Evolutionary conservation across 2,113 vertebrate species (phyloP).

Genomic region (Spea bombifrons): DNA sequence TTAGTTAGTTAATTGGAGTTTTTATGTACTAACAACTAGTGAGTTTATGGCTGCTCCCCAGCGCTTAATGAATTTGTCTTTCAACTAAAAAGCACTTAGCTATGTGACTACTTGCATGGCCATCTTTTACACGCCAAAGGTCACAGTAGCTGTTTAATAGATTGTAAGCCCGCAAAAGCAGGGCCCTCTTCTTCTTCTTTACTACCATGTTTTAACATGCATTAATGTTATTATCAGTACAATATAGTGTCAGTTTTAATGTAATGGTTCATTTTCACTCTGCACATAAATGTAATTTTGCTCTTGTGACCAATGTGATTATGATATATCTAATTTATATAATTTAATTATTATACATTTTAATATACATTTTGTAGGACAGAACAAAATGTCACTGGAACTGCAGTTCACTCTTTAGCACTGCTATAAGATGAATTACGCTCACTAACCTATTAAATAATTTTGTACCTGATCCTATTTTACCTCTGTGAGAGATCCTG

Average conservation of each 20-base stretch:
- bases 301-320: too few species aligned
- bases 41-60: slow-evolving; percentile 24
- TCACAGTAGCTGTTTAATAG: not conserved
- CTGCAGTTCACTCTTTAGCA: not conserved
- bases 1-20: slow-evolving; percentile 35
- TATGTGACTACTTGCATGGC: slow-evolving; percentile 6
- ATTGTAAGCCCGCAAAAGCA: too few species aligned
- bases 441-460: not conserved
- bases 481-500: not conserved
- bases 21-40: slow-evolving; percentile 28
- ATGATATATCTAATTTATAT: too few species aligned
- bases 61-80: slow-evolving; percentile 22
- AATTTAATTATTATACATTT: too few species aligned
- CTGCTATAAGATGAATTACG: not conserved
- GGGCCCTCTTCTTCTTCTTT: too few species aligned
- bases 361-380: not conserved
- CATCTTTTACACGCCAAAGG: slow-evolving; percentile 24
- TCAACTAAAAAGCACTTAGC: slow-evolving; percentile 19
- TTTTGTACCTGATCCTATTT: not conserved
- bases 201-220: too few species aligned
- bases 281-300: not conserved
- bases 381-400: not conserved
- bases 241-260: too few species aligned
- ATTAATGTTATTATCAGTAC: too few species aligned
- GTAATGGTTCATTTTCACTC: not conserved